A percentile compares a stretch with the other conserved stretches of the same genome.
These are phyloP conservation scores for Campoletis raptor DNA, from an alignment of 2,888 invertebrate species.

Conservation along the genomic window DNA sequence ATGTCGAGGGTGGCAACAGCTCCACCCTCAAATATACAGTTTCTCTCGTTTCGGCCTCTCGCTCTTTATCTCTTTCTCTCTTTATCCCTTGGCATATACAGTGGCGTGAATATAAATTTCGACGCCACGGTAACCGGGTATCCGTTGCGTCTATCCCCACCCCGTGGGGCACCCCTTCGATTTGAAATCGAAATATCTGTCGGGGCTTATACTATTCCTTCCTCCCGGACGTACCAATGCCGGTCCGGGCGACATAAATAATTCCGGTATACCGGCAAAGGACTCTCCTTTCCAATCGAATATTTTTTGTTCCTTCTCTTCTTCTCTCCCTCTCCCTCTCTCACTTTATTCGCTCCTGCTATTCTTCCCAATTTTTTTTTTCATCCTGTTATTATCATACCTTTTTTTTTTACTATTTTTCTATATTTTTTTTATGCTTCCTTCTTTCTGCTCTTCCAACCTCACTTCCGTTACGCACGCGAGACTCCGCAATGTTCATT, in stretches of 20 bases:
- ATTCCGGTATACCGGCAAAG: slow-evolving; percentile 57
- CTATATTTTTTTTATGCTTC: slow-evolving; percentile 18
- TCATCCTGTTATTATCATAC: slow-evolving; percentile 13
- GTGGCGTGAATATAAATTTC: slow-evolving; percentile 66
- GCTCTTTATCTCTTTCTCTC: slow-evolving; percentile 52
- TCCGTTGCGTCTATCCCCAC: slow-evolving; percentile 34
- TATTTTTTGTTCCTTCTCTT: slow-evolving; percentile 16
- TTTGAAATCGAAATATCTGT: slow-evolving; percentile 73
- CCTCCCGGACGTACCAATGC: slow-evolving; percentile 61
- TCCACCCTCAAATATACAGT: slow-evolving; percentile 35
- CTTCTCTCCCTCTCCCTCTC: slow-evolving; percentile 5
- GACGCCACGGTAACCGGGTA: slow-evolving; percentile 63
- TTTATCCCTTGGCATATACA: slow-evolving; percentile 33
- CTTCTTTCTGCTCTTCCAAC: slow-evolving; percentile 5
- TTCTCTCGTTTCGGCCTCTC: slow-evolving; percentile 49
- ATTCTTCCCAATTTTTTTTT: slow-evolving; percentile 16
- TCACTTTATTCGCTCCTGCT: slow-evolving; percentile 12
- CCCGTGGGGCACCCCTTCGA: slow-evolving; percentile 60
- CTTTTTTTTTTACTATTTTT: slow-evolving; percentile 2
- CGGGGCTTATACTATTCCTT: slow-evolving; percentile 68
- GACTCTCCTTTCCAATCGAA: slow-evolving; percentile 48
- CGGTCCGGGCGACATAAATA: slow-evolving; percentile 68
- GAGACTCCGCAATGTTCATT: slow-evolving; percentile 34
- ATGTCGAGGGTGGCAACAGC: slow-evolving; percentile 46
- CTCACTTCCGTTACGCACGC: slow-evolving; percentile 33